Base-by-base conservation (phyloP, 2,888 invertebrate species). In the Andrena fulva region DNA sequence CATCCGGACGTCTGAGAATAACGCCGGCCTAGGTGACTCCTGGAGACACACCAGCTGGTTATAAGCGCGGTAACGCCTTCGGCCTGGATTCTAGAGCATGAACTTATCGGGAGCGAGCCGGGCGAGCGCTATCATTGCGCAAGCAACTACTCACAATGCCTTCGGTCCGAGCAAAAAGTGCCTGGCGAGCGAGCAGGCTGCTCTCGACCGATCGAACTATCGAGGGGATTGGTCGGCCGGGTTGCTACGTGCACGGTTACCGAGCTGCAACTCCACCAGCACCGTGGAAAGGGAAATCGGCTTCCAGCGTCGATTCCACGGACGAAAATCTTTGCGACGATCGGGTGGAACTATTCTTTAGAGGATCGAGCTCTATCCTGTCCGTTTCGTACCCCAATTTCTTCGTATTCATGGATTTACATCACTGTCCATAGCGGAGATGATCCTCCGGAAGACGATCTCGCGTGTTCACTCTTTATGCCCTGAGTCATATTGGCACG, bases 21-120 rank as follows among this genome's bases (percentile, higher is more conserved):
- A 63, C 69, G 42, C 75, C 67, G 50, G 77, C 59, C 77, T 54
- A 33, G 52, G 29, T 56, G 74, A 73, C 71, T 79, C 60, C 62
- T 33, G 82, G 77, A 71, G 64, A 64, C 73, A 73, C 67, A 64
- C 29, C 74, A 82, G 73, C 85, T 83, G 76, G 83, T 85, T 84
- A 87, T 82, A 85, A 84, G 71, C 85, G 89, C 77, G 90, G 91
- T 90, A 91, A 91, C 91, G 91, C 91, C 91, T 91, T 90, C 91
- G 88, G 88, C 89, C 90, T 91, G 89, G 91, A 92, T 92, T 92
- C 92, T 92, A 89, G 91, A 91, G 92, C 92, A 92, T 92, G 92
- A 92, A 92, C 92, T 92, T 92, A 92, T 92, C 91, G 91, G 92
- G 92, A 91, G 90, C 84, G 84, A 84, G 84, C 79, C 78, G 85